phyloP scores from a whole-genome alignment of 2,888 invertebrate genomes.

The Polymixis lichenea region DNA sequence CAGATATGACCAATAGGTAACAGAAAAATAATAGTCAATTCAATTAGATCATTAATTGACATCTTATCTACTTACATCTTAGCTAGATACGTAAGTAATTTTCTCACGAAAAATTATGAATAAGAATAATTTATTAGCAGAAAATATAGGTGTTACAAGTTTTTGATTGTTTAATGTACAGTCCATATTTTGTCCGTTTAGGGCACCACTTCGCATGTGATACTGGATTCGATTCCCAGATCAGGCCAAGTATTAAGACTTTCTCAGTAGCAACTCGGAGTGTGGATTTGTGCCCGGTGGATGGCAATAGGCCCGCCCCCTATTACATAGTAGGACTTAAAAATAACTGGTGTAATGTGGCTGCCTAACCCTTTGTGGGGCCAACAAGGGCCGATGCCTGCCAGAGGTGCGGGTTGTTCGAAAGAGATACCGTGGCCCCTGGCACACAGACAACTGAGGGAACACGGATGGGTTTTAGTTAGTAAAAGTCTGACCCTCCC shows the following conservation, averaged over 20 bases:
- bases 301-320: background rate
- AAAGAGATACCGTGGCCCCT: too few species aligned
- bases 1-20: background rate
- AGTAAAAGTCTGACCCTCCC: too few species aligned
- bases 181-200: too few species aligned
- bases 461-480: too few species aligned
- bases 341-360: background rate
- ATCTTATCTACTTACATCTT: background rate
- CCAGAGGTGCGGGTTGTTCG: too few species aligned
- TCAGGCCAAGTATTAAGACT: background rate
- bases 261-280: background rate
- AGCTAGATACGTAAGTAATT: background rate
- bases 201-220: background rate
- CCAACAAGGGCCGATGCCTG: too few species aligned
- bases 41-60: background rate
- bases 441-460: too few species aligned
- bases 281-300: background rate
- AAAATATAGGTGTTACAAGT: too few species aligned
- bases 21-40: background rate
- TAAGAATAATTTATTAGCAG: too few species aligned
- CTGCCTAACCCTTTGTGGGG: too few species aligned
- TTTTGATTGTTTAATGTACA: too few species aligned
- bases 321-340: background rate
- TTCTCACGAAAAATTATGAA: background rate
- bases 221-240: background rate